phyloP scores from a whole-genome alignment of 2,113 vertebrate genomes.

The Odocoileus virginianus region DNA sequence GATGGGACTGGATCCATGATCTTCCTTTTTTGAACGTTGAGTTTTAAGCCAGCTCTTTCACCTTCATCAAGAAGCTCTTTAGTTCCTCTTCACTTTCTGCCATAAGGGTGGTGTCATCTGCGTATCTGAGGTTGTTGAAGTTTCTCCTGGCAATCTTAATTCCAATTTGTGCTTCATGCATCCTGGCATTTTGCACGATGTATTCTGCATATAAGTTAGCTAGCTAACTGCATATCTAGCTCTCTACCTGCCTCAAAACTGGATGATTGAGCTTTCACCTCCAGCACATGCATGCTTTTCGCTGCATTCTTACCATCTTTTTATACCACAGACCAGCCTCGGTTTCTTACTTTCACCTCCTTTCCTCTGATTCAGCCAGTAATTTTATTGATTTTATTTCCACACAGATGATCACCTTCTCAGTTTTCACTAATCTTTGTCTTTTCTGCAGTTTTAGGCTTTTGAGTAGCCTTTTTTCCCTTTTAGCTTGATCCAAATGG shows the following conservation, averaged over 20 bases:
- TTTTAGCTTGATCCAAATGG: background rate
- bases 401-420: background rate
- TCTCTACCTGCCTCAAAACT: background rate
- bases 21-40: background rate
- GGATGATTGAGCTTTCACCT: background rate
- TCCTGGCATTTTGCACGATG: background rate
- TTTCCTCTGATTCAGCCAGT: background rate
- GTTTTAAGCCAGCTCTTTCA: background rate
- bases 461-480: background rate
- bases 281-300: background rate
- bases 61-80: background rate
- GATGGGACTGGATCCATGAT: background rate
- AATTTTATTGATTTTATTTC: background rate
- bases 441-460: background rate
- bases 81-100: background rate
- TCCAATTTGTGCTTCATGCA: background rate
- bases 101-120: background rate
- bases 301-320: background rate
- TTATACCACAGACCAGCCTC: too few relatives aligned
- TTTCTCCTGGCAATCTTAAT: background rate
- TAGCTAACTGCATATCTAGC: background rate
- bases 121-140: background rate
- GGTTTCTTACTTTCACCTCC: background rate
- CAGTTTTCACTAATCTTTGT: background rate
- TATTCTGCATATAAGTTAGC: background rate